Evolutionary conservation across 2,113 vertebrate species (phyloP).

Genomic region (Mirza zaza): DNA sequence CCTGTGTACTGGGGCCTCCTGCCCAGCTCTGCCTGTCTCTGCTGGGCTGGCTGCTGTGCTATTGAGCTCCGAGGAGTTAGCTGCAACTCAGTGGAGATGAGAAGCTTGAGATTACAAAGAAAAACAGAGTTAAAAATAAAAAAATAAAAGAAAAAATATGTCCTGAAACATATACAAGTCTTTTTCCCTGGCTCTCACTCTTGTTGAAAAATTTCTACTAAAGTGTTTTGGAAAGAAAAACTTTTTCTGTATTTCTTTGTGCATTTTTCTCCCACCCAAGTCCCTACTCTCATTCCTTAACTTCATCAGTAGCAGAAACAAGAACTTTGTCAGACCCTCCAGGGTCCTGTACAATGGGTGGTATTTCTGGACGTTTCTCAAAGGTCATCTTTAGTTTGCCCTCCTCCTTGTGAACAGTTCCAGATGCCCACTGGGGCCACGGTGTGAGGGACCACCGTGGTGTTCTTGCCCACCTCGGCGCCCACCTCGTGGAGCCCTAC

Average conservation of each 20-base stretch:
- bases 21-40: conserved; percentile 19
- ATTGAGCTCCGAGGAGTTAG: conserved; percentile 30
- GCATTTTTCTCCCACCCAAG: background rate
- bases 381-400: background rate
- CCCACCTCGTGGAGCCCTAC: background rate
- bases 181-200: background rate
- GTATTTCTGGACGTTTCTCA: background rate
- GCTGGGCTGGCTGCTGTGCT: conserved; percentile 13
- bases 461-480: background rate
- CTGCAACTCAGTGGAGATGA: background rate
- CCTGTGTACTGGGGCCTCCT: conserved; percentile 33
- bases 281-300: background rate
- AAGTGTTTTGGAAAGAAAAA: conserved; percentile 9
- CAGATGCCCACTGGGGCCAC: too few relatives aligned
- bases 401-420: background rate
- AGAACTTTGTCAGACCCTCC: background rate
- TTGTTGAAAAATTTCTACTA: background rate
- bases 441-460: background rate
- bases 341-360: too few relatives aligned
- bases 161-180: background rate
- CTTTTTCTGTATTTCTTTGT: background rate
- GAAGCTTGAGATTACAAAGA: conserved; percentile 21
- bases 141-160: background rate
- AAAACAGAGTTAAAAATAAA: conserved; percentile 28
- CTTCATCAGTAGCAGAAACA: background rate